Evolutionary conservation across 1,140 invertebrate species (phyloP), one percentile per base, ranked within the genome.

Genomic region (Hetaerina americana): DNA sequence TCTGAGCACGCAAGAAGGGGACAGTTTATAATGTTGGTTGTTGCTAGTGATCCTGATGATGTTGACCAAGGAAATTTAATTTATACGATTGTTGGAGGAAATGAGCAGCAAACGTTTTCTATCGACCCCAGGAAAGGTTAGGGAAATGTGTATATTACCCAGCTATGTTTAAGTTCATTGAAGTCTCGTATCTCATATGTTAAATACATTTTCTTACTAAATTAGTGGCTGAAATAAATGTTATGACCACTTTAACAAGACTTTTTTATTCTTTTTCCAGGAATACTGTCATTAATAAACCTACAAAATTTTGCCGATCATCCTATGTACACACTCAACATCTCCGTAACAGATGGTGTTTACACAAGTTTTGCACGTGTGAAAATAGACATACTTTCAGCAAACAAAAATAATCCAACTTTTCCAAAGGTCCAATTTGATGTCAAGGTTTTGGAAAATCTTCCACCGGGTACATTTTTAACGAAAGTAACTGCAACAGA

Each of bases 281-380:
- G 88, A 49, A 82, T 91, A 40, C 84, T 93, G 24, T 83, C 85
- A 5, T 75, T 92, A 67, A 86, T 86, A 10, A 88, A 89, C 74
- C 84, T 90, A 78, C 86, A 87, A 66, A 86, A 87, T 75, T 88
- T 89, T 68, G 84, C 86, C 5, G 84, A 88, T 12, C 82, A 85
- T 69, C 82, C 85, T 66, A 81, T 84, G 73, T 88, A 88, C 74
- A 82, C 88, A 74, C 81, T 96, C 6, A 97, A 96, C 79, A 88
- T 98, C 22, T 94, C 92, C 0, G 93, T 94, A 22, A 94, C 92
- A 29, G 95, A 98, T 82, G 94, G 94, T 5, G 91, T 96, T 10
- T 93, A 95, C 80, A 94, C 92, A 1, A 90, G 87, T 67, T 95
- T 93, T 80, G 87, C 92, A 0, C 81, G 90, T 67, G 85, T 93